A percentile compares a stretch with the other conserved stretches of the same genome.
Evolutionary conservation across 2,888 invertebrate species (phyloP).

Genomic region (Ophion slaviceki): DNA sequence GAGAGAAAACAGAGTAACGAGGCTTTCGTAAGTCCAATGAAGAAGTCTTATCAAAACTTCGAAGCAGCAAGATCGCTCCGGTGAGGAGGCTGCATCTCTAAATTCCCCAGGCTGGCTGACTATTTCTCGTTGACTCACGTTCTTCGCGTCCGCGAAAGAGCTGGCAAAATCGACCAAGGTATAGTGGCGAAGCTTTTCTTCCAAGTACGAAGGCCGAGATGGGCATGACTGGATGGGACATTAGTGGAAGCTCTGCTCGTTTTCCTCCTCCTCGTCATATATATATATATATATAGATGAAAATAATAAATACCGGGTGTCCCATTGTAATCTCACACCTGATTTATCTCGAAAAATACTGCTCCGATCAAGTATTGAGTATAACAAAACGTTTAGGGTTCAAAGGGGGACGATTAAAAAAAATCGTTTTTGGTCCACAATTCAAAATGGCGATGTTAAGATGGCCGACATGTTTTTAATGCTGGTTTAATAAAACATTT

Average conservation of each 20-base stretch:
- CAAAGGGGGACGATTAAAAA: too few species aligned
- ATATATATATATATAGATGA: too few species aligned
- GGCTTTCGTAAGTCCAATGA: conserved; percentile 43
- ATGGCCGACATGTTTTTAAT: too few species aligned
- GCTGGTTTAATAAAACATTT: too few species aligned
- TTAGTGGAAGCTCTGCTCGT: conserved; percentile 67
- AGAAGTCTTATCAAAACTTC: conserved; percentile 52
- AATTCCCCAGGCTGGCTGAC: conserved; percentile 24
- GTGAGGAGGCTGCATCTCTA: conserved; percentile 4
- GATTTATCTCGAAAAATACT: too few species aligned
- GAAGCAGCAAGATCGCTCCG: conserved; percentile 48
- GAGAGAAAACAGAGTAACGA: conserved; percentile 6
- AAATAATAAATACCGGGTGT: too few species aligned
- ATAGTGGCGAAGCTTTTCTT: conserved; percentile 15
- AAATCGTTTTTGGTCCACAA: too few species aligned
- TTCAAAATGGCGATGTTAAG: too few species aligned
- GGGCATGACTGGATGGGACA: conserved; percentile 56
- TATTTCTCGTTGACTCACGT: conserved; percentile 41
- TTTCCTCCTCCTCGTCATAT: conserved; percentile 52
- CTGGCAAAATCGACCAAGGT: conserved; percentile 43
- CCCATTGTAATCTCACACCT: too few species aligned
- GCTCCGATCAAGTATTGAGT: too few species aligned
- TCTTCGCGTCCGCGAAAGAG: conserved; percentile 21
- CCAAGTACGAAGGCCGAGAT: not conserved
- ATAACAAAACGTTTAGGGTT: too few species aligned